phyloP scores from a whole-genome alignment of 2,888 invertebrate species.

The Tetramorium bicarinatum region DNA sequence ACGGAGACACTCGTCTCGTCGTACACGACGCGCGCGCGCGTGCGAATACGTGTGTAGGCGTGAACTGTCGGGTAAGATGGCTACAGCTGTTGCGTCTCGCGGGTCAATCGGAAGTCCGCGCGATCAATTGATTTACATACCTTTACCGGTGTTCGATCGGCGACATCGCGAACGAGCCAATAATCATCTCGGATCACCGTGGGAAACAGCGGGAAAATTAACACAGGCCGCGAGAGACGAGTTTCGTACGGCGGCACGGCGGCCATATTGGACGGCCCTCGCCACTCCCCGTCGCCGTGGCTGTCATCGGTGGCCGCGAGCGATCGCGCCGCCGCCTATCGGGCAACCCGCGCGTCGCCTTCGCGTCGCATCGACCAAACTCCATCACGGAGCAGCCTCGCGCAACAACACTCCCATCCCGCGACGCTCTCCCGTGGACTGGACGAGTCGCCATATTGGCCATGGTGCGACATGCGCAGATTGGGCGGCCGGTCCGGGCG shows the following conservation, averaged over 20 bases:
- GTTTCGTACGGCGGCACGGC: constrained; percentile 69
- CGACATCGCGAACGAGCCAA: constrained; percentile 60
- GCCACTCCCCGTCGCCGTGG: constrained; percentile 68
- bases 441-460: constrained; percentile 79
- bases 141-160: constrained; percentile 59
- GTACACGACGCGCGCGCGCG: constrained; percentile 38
- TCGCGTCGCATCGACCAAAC: constrained; percentile 80
- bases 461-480: constrained; percentile 74
- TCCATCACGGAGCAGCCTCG: constrained; percentile 59
- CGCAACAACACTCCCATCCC: constrained; percentile 47
- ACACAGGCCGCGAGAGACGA: constrained; percentile 55
- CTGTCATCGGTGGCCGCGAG: constrained; percentile 13
- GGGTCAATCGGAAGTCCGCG: background rate
- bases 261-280: constrained; percentile 74
- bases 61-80: constrained; percentile 67
- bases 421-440: constrained; percentile 49
- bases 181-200: constrained; percentile 44
- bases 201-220: constrained; percentile 59
- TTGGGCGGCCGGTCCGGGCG: constrained; percentile 59
- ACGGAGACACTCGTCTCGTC: constrained; percentile 9
- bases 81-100: constrained; percentile 63
- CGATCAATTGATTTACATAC: constrained; percentile 64
- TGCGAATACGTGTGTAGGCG: constrained; percentile 62
- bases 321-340: constrained; percentile 63
- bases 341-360: background rate